phyloP scores from a whole-genome alignment of 1,140 invertebrate species.

The Mamestra configurata region DNA sequence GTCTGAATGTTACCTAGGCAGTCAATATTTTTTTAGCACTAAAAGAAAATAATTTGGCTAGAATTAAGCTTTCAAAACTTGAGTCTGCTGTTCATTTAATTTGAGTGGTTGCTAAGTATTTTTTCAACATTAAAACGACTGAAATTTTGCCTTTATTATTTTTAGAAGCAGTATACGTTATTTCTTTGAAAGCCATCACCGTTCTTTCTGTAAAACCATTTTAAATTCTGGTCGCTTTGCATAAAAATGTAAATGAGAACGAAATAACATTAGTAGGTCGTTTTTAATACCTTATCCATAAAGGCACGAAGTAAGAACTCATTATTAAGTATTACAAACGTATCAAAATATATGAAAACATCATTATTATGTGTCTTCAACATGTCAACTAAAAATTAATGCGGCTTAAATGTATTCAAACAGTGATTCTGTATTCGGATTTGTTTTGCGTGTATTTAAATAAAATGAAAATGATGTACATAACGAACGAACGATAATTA shows the following conservation, averaged over 20 bases:
- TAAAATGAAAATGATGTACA: neutral
- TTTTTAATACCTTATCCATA: neutral
- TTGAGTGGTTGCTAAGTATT: neutral
- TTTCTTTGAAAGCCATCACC: neutral
- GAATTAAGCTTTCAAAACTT: neutral
- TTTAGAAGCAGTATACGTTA: neutral
- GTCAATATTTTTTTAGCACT: too few relatives aligned
- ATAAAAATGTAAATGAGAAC: conserved; percentile 9
- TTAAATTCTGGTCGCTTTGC: conserved; percentile 1
- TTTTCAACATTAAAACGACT: neutral
- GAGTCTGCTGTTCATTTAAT: neutral
- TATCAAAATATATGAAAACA: conserved; percentile 14
- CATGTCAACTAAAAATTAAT: neutral
- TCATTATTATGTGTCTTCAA: neutral
- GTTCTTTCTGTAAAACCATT: neutral
- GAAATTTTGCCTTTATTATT: neutral
- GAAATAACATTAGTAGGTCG: neutral
- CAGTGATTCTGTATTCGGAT: conserved; percentile 11
- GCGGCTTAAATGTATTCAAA: neutral
- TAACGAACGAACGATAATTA: too few relatives aligned
- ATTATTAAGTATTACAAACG: neutral
- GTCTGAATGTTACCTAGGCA: too few relatives aligned
- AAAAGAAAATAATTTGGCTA: too few relatives aligned
- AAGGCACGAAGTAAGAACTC: neutral
- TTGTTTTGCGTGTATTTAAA: neutral